Evolutionary conservation across 2,797 vertebrate species (phyloP).

Genomic region (Melanogrammus aeglefinus): DNA sequence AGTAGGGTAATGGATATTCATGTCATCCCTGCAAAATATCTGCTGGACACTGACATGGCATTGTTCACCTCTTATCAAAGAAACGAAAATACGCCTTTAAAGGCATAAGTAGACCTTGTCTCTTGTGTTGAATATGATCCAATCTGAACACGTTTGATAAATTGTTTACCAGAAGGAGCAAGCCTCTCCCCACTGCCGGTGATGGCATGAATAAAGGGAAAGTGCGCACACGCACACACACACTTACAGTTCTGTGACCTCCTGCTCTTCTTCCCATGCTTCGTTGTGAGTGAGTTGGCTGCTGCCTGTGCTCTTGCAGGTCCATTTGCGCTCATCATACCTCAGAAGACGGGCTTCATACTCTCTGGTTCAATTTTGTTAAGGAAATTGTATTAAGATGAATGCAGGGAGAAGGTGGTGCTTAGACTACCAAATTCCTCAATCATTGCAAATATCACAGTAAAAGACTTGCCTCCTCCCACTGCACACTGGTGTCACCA

Average conservation of each 20-base stretch:
- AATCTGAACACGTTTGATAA: neutral
- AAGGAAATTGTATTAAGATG: conserved; percentile 71
- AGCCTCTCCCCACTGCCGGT: neutral
- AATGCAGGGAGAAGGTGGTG: neutral
- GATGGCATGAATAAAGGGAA: neutral
- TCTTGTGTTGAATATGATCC: neutral
- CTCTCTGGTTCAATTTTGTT: conserved; percentile 80
- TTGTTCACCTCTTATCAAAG: neutral
- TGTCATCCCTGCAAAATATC: conserved; percentile 7
- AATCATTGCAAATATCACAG: neutral
- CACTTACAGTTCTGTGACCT: conserved; percentile 95
- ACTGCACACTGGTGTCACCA: neutral
- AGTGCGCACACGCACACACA: neutral
- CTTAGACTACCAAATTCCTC: neutral
- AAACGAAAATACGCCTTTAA: neutral
- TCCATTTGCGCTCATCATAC: conserved; percentile 93
- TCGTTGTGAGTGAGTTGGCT: conserved; percentile 96
- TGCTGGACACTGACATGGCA: neutral
- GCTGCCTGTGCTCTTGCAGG: conserved; percentile 98
- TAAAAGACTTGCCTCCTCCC: neutral
- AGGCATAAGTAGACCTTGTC: neutral
- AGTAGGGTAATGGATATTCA: conserved; percentile 13
- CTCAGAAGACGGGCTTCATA: conserved; percentile 87
- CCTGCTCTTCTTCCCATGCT: conserved; percentile 99
- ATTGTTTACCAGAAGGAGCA: conserved; percentile 3